Evolutionary conservation across 2,888 invertebrate genomes (phyloP).

Genomic region (Exocentrus adspersus): DNA sequence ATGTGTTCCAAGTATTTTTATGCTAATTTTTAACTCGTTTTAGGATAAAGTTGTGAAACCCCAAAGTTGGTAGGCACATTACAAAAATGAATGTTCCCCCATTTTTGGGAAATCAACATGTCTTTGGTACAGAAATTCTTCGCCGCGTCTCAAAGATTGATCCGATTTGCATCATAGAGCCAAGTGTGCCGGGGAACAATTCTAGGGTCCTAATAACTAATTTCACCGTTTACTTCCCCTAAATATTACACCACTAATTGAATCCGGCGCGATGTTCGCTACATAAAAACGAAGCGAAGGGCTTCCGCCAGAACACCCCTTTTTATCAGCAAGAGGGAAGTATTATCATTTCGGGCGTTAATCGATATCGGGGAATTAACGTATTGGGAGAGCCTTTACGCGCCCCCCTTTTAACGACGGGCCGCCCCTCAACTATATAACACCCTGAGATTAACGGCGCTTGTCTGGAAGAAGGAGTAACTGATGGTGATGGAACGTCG

Average conservation of each 20-base stretch:
- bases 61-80: too few relatives aligned
- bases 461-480: constrained; percentile 12
- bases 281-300: constrained; percentile 4
- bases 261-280: constrained; percentile 3
- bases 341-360: constrained; percentile 15
- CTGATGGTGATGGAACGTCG: constrained; percentile 20
- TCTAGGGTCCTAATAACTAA: not conserved
- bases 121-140: too few relatives aligned
- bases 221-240: not conserved
- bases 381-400: not conserved
- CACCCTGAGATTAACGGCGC: constrained; percentile 9
- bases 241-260: constrained; percentile 15
- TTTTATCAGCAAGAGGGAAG: not conserved
- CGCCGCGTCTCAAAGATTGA: too few relatives aligned
- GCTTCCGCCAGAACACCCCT: constrained; percentile 8
- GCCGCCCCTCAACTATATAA: not conserved
- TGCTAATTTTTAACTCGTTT: constrained; percentile 4
- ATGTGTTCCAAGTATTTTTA: too few relatives aligned
- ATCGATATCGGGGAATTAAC: constrained; percentile 16
- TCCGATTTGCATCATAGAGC: not conserved
- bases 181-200: not conserved
- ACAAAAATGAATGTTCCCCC: too few relatives aligned
- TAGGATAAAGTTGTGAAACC: not conserved
- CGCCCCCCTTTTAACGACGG: constrained; percentile 16
- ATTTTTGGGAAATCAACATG: too few relatives aligned